Evolutionary conservation across 2,113 vertebrate species (phyloP).

Genomic region (Ramphastos sulfuratus): DNA sequence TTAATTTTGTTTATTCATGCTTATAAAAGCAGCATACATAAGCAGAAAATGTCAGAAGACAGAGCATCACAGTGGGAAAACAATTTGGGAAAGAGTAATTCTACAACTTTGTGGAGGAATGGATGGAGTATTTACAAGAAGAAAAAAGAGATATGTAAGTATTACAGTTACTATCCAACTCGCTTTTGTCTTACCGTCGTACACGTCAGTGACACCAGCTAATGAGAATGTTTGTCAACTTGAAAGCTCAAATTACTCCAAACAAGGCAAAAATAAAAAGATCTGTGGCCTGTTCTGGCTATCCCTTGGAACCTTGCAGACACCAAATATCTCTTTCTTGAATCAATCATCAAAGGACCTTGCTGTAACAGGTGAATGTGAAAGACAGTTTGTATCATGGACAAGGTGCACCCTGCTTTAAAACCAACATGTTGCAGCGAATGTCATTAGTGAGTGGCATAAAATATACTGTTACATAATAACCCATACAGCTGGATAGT

Average conservation of each 20-base stretch:
- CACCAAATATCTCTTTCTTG: not conserved
- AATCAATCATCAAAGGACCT: not conserved
- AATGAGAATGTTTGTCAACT: not conserved
- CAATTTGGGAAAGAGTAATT: not conserved
- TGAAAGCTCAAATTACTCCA: not conserved
- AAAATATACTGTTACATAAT: not conserved
- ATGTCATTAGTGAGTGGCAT: not conserved
- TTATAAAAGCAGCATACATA: slow-evolving; percentile 45
- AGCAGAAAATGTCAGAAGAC: slow-evolving; percentile 21
- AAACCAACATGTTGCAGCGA: not conserved
- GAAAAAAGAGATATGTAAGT: not conserved
- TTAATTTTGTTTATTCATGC: not conserved
- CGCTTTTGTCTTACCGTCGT: not conserved
- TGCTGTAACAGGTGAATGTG: not conserved
- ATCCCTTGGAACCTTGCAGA: not conserved
- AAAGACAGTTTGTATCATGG: not conserved
- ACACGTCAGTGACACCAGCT: not conserved
- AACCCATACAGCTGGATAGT: not conserved
- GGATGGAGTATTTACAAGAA: not conserved
- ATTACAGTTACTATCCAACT: not conserved
- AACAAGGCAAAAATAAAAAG: not conserved
- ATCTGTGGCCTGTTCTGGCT: not conserved
- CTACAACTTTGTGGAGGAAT: slow-evolving; percentile 2
- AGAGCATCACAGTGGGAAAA: not conserved
- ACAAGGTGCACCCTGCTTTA: not conserved